Evolutionary conservation across 1,140 invertebrate species (phyloP).

Genomic region (Megalonaias nervosa): DNA sequence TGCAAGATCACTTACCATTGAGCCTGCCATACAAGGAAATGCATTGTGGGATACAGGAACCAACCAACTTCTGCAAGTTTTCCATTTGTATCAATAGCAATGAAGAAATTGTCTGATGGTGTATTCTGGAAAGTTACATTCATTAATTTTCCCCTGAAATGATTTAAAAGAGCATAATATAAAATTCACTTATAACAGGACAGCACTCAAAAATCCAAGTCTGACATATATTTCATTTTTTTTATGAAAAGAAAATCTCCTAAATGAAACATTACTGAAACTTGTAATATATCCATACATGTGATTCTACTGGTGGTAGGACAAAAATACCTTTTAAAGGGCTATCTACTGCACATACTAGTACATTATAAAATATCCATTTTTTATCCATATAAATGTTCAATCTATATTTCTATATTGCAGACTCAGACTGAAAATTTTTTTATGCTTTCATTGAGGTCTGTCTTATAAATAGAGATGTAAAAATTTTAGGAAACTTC

Average conservation of each 20-base stretch:
- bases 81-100: constrained; percentile 45
- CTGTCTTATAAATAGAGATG: too few relatives aligned
- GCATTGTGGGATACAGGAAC: constrained; percentile 53
- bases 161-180: not conserved
- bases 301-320: too few relatives aligned
- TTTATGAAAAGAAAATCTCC: not conserved
- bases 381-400: too few relatives aligned
- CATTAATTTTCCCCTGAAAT: constrained; percentile 9
- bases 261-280: not conserved
- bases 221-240: not conserved
- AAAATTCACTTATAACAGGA: not conserved
- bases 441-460: too few relatives aligned
- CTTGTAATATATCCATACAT: not conserved
- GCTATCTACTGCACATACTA: too few relatives aligned
- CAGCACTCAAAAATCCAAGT: not conserved
- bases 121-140: constrained; percentile 49
- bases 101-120: constrained; percentile 50
- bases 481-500: too few relatives aligned
- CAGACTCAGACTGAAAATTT: too few relatives aligned
- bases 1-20: constrained; percentile 39
- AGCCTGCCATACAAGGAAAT: constrained; percentile 55
- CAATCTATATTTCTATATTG: too few relatives aligned
- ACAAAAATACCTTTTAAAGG: too few relatives aligned
- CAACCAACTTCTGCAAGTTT: constrained; percentile 50
- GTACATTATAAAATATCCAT: too few relatives aligned